A percentile compares a stretch with the other conserved stretches of the same genome.
phyloP scores from a whole-genome alignment of 2,888 invertebrate species.

The Strigamia crassipes region DNA sequence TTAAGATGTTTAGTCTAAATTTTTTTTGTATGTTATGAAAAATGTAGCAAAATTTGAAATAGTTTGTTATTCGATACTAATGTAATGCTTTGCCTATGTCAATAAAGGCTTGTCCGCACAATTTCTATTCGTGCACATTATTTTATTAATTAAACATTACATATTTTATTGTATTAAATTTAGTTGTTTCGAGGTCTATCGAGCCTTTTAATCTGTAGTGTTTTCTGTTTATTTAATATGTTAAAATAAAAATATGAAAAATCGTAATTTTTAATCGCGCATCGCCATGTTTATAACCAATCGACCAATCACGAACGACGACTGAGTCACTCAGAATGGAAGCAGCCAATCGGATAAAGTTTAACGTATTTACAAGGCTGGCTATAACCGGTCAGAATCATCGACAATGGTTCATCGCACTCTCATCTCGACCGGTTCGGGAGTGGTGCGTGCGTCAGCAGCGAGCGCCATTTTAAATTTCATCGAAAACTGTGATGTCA shows the following conservation, averaged over 20 bases:
- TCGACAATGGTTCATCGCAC: not conserved
- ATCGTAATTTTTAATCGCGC: not conserved
- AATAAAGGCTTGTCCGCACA: constrained; percentile 41
- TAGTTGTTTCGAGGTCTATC: not conserved
- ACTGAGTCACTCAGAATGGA: no score
- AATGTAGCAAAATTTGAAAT: constrained; percentile 17
- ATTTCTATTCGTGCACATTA: not conserved
- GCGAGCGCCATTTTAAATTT: not conserved
- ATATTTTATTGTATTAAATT: not conserved
- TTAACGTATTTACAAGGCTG: not conserved
- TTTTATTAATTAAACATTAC: not conserved
- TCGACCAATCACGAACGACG: not conserved
- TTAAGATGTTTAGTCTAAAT: constrained; percentile 13
- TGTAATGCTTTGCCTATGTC: constrained; percentile 43
- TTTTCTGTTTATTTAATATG: no score
- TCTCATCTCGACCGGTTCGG: not conserved
- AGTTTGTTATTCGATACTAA: constrained; percentile 24
- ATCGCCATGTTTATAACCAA: not conserved
- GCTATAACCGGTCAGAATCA: not conserved
- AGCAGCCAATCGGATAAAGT: not conserved
- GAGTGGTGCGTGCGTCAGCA: not conserved
- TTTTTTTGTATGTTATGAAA: constrained; percentile 31
- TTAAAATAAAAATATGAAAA: no score
- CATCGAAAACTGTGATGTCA: not conserved
- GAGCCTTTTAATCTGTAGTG: no score